Evolutionary conservation across 2,113 vertebrate species (phyloP), one percentile per base, ranked within the genome.

Genomic region (Mastomys natalensis): DNA sequence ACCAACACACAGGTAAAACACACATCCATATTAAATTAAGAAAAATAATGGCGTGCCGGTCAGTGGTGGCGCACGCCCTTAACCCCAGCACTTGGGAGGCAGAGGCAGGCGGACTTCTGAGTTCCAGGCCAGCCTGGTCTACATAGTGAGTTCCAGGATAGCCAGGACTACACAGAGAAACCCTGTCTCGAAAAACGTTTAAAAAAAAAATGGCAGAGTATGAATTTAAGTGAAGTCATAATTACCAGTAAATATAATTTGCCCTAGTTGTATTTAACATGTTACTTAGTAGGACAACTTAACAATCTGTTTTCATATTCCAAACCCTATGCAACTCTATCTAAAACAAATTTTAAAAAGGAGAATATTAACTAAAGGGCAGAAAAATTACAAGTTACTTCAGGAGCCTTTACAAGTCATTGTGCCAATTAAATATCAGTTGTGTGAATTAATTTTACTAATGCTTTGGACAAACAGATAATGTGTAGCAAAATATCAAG

Each of bases 401-500:
- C 17, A 17, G 92, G 31, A 85, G 13, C 3, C 15, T 89, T 89
- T 88, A 62, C 93, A 87, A 84, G 15, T 58, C 43, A 78, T 91
- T 89, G 13, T 68, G 16, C 5, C 2, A 76, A 80, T 89, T 87
- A 92, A 87, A 68, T 40, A 62, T 64, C 9, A 72, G 64, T 84
- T 80, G 3, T 84, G 17, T 55, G 58, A 91, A 91, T 91, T 87
- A 87, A 58, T 73, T 94, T 96, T 53, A 92, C 55, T 92, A 82
- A 40, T 60, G 22, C 37, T 87, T 90, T 68, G 58, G 29, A 82
- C 21, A 81, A 43, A 60, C 68, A 87, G 51, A 87, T 82, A 29
- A 78, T 81, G 7, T 89, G 62, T 94, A 74, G 2, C 37, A 95
- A 96, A 97, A 89, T 94, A 87, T 90, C 51, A 76, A 92, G 78